phyloP scores from a whole-genome alignment of 2,113 vertebrate species.

The Athene noctua region DNA sequence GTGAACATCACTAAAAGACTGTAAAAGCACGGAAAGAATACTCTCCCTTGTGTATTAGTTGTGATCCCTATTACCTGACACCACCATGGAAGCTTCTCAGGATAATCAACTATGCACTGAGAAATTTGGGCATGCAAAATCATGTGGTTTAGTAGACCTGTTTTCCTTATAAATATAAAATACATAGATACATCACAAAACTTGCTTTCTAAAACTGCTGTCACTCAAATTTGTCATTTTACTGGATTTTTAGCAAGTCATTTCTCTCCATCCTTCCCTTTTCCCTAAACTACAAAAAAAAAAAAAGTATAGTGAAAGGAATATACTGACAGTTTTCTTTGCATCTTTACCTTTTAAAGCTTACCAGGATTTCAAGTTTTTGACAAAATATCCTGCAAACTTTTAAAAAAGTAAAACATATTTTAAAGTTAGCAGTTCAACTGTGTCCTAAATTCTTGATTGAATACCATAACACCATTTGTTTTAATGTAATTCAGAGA shows the following conservation, averaged over 20 bases:
- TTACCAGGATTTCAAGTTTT: not conserved
- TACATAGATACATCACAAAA: not conserved
- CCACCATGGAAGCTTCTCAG: not conserved
- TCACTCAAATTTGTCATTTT: not conserved
- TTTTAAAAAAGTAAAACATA: not conserved
- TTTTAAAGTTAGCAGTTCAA: not conserved
- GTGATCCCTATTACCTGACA: not conserved
- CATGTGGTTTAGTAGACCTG: not conserved
- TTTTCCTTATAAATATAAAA: not conserved
- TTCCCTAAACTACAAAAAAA: not conserved
- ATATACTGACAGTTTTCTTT: not conserved
- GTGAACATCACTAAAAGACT: no score
- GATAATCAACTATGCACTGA: not conserved
- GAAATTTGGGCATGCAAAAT: not conserved
- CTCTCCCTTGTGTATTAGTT: not conserved
- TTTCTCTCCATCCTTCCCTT: not conserved
- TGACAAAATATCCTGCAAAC: not conserved
- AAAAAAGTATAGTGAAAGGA: not conserved
- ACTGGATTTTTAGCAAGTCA: not conserved
- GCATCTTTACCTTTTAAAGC: not conserved
- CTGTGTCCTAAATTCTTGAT: not conserved
- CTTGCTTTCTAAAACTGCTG: not conserved
- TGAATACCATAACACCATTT: not conserved
- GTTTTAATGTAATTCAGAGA: slow-evolving; percentile 2
- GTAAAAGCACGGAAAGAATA: not conserved